Percentiles rank a stretch among this genome's conserved stretches.
Conservation (phyloP, 2,888 invertebrate species). For the Protula sp. region DNA sequence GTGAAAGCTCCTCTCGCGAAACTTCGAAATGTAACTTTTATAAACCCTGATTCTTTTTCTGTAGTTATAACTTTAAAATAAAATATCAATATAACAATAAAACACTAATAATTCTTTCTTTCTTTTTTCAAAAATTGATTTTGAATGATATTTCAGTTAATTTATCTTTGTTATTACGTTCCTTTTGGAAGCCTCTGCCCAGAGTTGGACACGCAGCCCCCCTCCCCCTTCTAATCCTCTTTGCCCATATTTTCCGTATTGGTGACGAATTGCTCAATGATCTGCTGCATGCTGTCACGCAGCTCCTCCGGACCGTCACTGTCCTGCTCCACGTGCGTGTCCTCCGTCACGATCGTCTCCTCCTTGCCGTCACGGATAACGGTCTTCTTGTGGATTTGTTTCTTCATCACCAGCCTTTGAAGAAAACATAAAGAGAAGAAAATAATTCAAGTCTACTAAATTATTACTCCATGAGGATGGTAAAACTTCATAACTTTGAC, state of each 20-base stretch:
- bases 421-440: neutral
- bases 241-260: constrained; percentile 2
- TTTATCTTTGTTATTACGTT: neutral
- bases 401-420: constrained; percentile 47
- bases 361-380: constrained; percentile 45
- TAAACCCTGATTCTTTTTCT: no score
- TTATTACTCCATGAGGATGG: no score
- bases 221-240: no score
- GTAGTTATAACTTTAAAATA: no score
- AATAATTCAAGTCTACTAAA: no score
- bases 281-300: constrained; percentile 45
- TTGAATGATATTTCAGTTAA: neutral
- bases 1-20: no score
- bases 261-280: constrained; percentile 46
- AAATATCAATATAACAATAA: no score
- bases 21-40: no score
- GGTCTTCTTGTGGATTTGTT: constrained; percentile 48
- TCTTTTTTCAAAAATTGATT: neutral
- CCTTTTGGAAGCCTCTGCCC: no score
- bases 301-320: constrained; percentile 59
- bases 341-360: constrained; percentile 57
- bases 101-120: no score
- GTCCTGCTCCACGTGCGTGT: constrained; percentile 64
- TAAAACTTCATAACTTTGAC: no score
- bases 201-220: no score